These are phyloP conservation scores for Cataglyphis altisquamis DNA, from an alignment of 2,888 invertebrate genomes.

Conservation along the genomic window DNA sequence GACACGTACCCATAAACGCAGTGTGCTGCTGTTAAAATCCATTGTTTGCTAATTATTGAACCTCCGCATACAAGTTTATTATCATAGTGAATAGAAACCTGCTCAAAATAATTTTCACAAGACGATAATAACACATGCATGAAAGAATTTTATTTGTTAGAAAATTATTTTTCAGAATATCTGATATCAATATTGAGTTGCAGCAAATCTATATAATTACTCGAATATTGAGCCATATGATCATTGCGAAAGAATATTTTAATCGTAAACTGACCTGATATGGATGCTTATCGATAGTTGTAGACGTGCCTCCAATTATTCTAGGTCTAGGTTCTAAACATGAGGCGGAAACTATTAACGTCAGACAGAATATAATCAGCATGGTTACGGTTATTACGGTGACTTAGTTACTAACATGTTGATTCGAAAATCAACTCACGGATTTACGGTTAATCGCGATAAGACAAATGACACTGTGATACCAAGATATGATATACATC, in stretches of 20 bases:
- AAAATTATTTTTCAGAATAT: background rate
- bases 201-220: background rate
- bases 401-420: constrained; percentile 49
- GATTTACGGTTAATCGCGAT: constrained; percentile 43
- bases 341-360: constrained; percentile 29
- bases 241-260: constrained; percentile 3
- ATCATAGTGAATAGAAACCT: constrained; percentile 66
- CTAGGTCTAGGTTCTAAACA: constrained; percentile 65
- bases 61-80: constrained; percentile 79
- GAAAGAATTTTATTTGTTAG: background rate
- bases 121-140: background rate
- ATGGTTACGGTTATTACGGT: constrained; percentile 30
- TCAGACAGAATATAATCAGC: constrained; percentile 45
- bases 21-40: constrained; percentile 84
- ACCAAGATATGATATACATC: constrained; percentile 35
- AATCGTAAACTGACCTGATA: constrained; percentile 73
- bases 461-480: constrained; percentile 42
- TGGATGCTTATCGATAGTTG: constrained; percentile 78
- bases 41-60: constrained; percentile 79
- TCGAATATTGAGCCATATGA: background rate
- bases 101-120: background rate
- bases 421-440: constrained; percentile 40
- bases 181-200: background rate
- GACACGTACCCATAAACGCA: constrained; percentile 73
- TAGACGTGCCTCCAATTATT: constrained; percentile 80